These are phyloP conservation scores for Eurystomus glaucurus DNA, from an alignment of 2,797 vertebrate species.

Conservation along the genomic window DNA sequence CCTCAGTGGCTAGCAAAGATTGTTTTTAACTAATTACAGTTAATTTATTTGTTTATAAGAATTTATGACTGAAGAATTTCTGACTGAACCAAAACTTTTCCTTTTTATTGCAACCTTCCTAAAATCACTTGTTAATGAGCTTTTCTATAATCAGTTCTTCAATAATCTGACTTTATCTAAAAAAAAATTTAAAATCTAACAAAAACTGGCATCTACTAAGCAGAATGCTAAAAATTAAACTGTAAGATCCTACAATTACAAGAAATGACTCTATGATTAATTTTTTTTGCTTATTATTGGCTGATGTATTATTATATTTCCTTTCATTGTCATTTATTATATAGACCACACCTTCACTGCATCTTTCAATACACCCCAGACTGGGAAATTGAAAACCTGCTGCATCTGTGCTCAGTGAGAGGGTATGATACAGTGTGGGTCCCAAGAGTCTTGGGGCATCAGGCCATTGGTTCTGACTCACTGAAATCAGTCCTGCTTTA, in stretches of 20 bases:
- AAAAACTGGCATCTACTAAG: slow-evolving; percentile 67
- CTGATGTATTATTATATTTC: slow-evolving; percentile 79
- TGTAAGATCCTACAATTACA: not conserved
- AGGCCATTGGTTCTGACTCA: not conserved
- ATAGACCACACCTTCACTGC: not conserved
- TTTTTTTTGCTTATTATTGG: slow-evolving; percentile 67
- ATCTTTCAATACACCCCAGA: not conserved
- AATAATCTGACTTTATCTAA: slow-evolving; percentile 73
- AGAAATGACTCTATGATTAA: not conserved
- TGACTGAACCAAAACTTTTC: slow-evolving; percentile 64
- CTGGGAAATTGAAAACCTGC: slow-evolving; percentile 17
- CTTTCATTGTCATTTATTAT: slow-evolving; percentile 78
- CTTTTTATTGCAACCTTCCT: slow-evolving; percentile 61
- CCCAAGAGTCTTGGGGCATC: not conserved
- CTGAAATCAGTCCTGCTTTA: not conserved
- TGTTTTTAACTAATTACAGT: slow-evolving; percentile 5
- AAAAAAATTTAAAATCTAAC: not conserved
- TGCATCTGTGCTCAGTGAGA: slow-evolving; percentile 82
- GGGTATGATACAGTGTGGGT: slow-evolving; percentile 67
- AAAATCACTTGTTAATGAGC: slow-evolving; percentile 71
- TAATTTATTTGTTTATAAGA: slow-evolving; percentile 8
- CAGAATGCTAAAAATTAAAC: slow-evolving; percentile 23
- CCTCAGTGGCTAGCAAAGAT: not conserved
- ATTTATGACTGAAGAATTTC: slow-evolving; percentile 7
- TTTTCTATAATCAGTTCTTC: slow-evolving; percentile 76